These are phyloP conservation scores for Mus spicilegus DNA, from an alignment of 2,113 vertebrate species.

Conservation along the genomic window DNA sequence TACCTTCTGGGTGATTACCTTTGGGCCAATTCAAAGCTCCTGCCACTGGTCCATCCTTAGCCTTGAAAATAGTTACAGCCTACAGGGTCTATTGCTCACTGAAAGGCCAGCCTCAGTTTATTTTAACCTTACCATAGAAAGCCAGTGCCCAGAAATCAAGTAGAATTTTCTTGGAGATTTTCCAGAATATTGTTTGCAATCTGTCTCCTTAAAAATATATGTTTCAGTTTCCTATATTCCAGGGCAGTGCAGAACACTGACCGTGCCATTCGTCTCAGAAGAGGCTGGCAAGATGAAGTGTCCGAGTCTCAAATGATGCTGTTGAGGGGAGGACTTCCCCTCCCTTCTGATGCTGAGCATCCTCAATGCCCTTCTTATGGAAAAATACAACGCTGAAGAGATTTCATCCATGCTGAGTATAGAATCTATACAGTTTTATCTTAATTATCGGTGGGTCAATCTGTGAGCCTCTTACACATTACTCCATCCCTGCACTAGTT, in stretches of 20 bases:
- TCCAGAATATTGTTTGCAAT: background rate
- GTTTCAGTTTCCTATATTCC: background rate
- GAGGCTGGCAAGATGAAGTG: too few relatives aligned
- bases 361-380: background rate
- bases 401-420: too few relatives aligned
- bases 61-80: background rate
- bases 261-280: background rate
- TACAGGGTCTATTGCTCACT: background rate
- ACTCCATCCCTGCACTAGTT: accelerated
- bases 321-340: background rate
- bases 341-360: background rate
- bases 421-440: background rate
- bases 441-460: background rate
- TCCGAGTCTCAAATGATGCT: background rate
- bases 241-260: background rate
- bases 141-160: background rate
- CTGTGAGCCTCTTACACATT: background rate
- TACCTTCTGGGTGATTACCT: background rate
- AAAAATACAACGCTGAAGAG: background rate
- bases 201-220: background rate
- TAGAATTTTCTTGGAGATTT: background rate
- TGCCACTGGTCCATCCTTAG: background rate
- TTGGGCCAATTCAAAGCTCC: background rate
- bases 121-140: background rate
- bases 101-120: background rate